Conservation (phyloP, 2,888 invertebrate genomes). For the Neoascia interrupta region DNA sequence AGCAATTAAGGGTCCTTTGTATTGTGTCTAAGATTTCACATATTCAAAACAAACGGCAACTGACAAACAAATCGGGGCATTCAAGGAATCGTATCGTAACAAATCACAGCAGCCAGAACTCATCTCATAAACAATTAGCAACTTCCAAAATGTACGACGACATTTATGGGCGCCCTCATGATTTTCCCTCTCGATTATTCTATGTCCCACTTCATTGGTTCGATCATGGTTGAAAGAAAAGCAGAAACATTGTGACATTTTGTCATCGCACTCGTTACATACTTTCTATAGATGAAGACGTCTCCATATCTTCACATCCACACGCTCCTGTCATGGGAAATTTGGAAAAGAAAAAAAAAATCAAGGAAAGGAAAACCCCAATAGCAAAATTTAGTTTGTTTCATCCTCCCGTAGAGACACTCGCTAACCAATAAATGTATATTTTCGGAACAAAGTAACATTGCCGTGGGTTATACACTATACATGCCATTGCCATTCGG, state of each 20-base stretch:
- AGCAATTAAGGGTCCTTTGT: no score
- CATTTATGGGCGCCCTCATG: constrained; percentile 66
- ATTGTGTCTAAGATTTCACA: no score
- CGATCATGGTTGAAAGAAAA: not conserved
- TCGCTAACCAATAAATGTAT: constrained; percentile 17
- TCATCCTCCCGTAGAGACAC: not conserved
- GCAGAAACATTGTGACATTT: constrained; percentile 24
- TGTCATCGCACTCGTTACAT: no score
- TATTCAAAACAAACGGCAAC: constrained; percentile 29
- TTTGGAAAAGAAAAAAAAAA: not conserved
- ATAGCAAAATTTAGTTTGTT: not conserved
- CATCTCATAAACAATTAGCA: constrained; percentile 65
- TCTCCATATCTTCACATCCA: no score
- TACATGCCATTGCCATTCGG: not conserved
- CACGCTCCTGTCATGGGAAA: no score
- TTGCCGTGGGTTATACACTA: not conserved
- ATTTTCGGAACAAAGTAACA: constrained; percentile 25
- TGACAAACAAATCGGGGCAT: constrained; percentile 63
- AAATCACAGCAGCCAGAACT: constrained; percentile 1
- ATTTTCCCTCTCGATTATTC: constrained; percentile 22
- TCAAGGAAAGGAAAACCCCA: not conserved
- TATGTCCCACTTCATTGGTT: not conserved
- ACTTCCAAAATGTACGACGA: constrained; percentile 53
- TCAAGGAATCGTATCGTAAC: constrained; percentile 40
- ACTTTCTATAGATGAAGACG: no score